Evolutionary conservation across 2,888 invertebrate species (phyloP).

Genomic region (Notocelia uddmanniana): DNA sequence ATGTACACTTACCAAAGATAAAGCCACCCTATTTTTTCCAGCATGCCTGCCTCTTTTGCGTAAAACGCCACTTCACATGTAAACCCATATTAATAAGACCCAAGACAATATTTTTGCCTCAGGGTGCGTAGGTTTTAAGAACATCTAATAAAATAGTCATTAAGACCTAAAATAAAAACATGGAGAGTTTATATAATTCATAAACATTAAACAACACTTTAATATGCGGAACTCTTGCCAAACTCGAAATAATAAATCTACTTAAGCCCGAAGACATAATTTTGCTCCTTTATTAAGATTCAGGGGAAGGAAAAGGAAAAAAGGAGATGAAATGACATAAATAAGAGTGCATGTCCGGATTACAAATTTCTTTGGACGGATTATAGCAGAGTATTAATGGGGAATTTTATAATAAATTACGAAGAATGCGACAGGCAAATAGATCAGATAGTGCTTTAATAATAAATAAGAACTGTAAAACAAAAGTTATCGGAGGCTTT

Average conservation of each 20-base stretch:
- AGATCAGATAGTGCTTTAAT: background rate
- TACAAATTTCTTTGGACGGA: conserved; percentile 26
- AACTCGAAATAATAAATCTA: conserved; percentile 27
- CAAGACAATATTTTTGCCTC: too few relatives aligned
- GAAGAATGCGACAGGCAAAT: background rate
- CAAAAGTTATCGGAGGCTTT: too few relatives aligned
- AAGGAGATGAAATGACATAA: conserved; percentile 33
- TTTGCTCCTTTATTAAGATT: conserved; percentile 39
- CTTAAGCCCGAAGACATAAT: conserved; percentile 25
- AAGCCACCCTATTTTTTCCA: too few relatives aligned
- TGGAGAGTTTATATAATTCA: background rate
- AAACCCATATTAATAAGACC: too few relatives aligned
- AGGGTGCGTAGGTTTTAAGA: too few relatives aligned
- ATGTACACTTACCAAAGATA: too few relatives aligned
- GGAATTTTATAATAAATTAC: background rate
- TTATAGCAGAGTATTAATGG: conserved; percentile 21
- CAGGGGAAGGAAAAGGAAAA: conserved; percentile 25
- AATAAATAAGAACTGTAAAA: background rate
- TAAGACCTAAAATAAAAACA: background rate
- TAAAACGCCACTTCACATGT: too few relatives aligned
- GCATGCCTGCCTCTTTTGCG: too few relatives aligned
- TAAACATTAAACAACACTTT: background rate
- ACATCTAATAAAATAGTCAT: too few relatives aligned
- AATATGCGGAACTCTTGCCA: conserved; percentile 5
- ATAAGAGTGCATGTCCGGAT: conserved; percentile 31